Evolutionary conservation across 2,797 vertebrate species (phyloP), one percentile per base, ranked within the genome.

Genomic region (Buceros bicornis): DNA sequence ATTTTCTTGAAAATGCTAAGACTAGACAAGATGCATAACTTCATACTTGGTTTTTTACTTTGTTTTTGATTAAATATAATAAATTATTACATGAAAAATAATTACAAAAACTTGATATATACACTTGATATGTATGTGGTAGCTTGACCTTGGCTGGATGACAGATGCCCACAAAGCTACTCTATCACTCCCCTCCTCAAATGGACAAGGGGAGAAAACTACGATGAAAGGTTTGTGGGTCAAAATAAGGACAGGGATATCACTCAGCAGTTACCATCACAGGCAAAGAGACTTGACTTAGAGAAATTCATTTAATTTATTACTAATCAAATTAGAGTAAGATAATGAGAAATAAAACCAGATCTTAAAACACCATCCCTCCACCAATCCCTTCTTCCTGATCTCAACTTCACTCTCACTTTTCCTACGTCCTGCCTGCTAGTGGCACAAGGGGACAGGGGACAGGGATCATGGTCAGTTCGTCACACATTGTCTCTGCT

Each of bases 161-260:
- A 10, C 37, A 61, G 15, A 5, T 40, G 8, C 13, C 24, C 5
- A 54, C 13, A 6, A 70, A 78, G 16, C 29, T 1, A 0, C 5
- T 61, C 47, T 70, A 11, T 69, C 24, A 40, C 5, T 62, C 16
- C 16, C 3, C 16, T 48, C 11, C 33, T 62, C 28, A 33, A 22
- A 12, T 53, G n/a, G 10, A 22, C n/a, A 50, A 11, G n/a, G 5
- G 10, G 7, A 62, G 24, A n/a, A 70, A 40, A 54, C 56, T 16
- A 40, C 1, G 0, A 53, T 1, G 6, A 51, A 60, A 45, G 6
- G 10, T 10, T 45, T 2, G 1, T 37, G 8, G 10, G 4, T 22
- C 0, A 0, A 77, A 37, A 45, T 26, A 58, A 43, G 13, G 16
- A 58, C 31, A 51, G 45, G 31, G 45, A 60, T 22, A 51, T 53